Base-by-base conservation (phyloP, 2,888 invertebrate genomes). In the Ametastegia equiseti region DNA sequence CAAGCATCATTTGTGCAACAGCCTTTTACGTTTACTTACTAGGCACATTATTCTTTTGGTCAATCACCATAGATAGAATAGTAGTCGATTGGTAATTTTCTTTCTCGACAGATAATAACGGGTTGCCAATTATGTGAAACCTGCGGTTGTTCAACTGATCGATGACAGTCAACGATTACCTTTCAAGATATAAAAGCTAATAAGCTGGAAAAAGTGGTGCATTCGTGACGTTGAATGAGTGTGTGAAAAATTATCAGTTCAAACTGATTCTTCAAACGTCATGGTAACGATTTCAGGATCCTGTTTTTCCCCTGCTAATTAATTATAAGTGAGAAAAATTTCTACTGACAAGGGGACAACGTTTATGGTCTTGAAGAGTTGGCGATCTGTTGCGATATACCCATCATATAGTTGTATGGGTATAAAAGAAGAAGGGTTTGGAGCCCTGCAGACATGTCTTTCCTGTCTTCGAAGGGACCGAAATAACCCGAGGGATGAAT, bases 401-500 rank as follows among this genome's bases (percentile, higher is more conserved):
- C 13, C 54, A 23, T 54, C n/a, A 11, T 23, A 54, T 54, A 54
- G 6, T n/a, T n/a, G 54, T 33, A 39, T n/a, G 23, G 57, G 23
- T 27, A 13, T 27, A 60, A 36, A 39, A 67, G 39, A 67, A 54
- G 54, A 75, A 75, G 36, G 19, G 39, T 65, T 4, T 13, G 33
- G 36, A 50, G 27, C 36, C 36, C 33, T 11, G 69, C 9, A 45
- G 54, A 45, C 50, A 54, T 36, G 54, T 36, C 75, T 75, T 36
- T 75, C 50, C 75, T 54, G 75, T 75, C 54, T 75, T 50, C 54
- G 63, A 42, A 42, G 47, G 42, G 39, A 60, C 78, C 5, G 19
- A 78, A 78, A 78, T 60, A 60, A 78, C 39, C 60, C 57, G 13
- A 15, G 27, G 42, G 78, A 78, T 78, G 78, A 78, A 78, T 60